phyloP scores from a whole-genome alignment of 2,888 invertebrate genomes.

The Ischnus inquisitorius region DNA sequence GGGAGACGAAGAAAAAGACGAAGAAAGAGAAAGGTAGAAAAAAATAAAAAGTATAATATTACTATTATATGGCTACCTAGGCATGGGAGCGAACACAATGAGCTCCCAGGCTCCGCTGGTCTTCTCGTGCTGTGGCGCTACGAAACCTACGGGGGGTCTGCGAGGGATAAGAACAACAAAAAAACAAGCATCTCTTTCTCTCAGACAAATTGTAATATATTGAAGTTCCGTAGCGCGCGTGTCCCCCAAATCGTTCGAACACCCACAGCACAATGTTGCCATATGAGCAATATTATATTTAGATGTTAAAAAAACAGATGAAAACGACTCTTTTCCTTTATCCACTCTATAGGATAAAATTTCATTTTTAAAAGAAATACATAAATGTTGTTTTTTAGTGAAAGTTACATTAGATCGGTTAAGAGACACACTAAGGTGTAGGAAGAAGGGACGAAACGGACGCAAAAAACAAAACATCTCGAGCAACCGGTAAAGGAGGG shows the following conservation, averaged over 20 bases:
- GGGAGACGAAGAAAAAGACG: conserved; percentile 2
- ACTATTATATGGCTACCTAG: conserved; percentile 59
- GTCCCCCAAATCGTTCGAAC: conserved; percentile 53
- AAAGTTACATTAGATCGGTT: too few species aligned
- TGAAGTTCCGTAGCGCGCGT: conserved; percentile 69
- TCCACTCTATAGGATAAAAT: too few species aligned
- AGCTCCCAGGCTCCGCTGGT: conserved; percentile 50
- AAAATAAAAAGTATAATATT: conserved; percentile 55
- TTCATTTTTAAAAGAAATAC: too few species aligned
- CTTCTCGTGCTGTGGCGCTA: conserved; percentile 61
- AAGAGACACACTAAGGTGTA: too few species aligned
- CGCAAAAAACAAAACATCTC: too few species aligned
- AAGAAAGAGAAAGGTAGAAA: conserved; percentile 30
- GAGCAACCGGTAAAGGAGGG: too few species aligned
- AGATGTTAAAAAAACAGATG: neutral
- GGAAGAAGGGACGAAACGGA: too few species aligned
- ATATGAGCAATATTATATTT: neutral
- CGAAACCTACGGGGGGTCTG: conserved; percentile 75
- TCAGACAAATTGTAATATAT: conserved; percentile 82
- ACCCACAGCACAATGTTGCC: conserved; percentile 12
- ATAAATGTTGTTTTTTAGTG: too few species aligned
- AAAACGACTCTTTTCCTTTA: neutral
- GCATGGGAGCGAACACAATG: conserved; percentile 58
- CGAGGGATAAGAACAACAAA: conserved; percentile 32
- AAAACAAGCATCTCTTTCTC: conserved; percentile 71